Conservation (phyloP, 37 sponge, comb jelly and placozoan species). For the Oopsacas minuta region DNA sequence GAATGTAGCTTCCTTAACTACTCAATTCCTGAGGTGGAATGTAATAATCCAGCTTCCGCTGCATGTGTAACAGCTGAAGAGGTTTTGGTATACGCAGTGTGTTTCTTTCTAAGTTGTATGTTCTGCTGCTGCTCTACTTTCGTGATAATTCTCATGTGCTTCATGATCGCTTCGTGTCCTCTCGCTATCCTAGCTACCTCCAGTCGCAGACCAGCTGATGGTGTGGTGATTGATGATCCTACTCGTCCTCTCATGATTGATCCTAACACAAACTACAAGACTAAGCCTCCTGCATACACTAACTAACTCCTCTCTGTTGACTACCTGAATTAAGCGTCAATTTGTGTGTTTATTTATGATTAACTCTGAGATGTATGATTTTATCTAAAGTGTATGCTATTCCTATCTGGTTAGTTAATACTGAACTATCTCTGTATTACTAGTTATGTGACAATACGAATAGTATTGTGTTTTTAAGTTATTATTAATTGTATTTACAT, state of each 20-base stretch:
- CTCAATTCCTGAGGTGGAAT: not conserved
- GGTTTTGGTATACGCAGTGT: not conserved
- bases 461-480: no score
- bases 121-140: conserved; percentile 10
- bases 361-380: not conserved
- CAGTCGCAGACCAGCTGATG: not conserved
- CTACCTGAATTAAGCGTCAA: not conserved
- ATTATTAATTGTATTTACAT: no score
- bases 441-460: no score
- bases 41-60: not conserved
- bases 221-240: not conserved
- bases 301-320: not conserved
- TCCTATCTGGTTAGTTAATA: no score
- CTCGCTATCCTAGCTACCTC: not conserved
- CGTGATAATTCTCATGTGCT: not conserved
- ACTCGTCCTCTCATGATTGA: conserved; percentile 15
- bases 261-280: conserved; percentile 1
- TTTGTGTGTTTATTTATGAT: not conserved
- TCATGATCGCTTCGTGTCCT: conserved; percentile 19
- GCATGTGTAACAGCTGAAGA: not conserved
- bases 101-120: not conserved
- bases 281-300: conserved; percentile 10
- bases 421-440: no score
- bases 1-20: not conserved
- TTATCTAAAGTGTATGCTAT: no score